Evolutionary conservation across 2,113 vertebrate species (phyloP), one percentile per base, ranked within the genome.

Genomic region (Emberiza fucata): DNA sequence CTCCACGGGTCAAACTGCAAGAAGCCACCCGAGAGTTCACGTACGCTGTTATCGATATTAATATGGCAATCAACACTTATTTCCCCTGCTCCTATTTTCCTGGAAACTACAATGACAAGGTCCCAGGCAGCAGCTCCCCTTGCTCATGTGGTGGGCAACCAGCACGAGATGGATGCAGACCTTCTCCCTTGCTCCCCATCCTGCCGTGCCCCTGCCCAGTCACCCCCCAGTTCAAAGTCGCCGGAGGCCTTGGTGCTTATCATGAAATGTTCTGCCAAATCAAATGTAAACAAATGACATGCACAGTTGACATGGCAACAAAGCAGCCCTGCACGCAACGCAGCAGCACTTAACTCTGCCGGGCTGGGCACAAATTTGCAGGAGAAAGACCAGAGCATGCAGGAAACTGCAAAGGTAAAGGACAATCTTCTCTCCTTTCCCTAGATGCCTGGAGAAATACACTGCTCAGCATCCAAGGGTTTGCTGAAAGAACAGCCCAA

Each of bases 211-310:
- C 91, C 89, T 63, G 64, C 84, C 72, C 66, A 59, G 68, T 45
- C 91, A 79, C 20, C 92, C 87, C 77, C 66, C 65, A 68, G 90
- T 94, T 94, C 96, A 97, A 95, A 97, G 92, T 94, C 50, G n/a
- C 94, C 65, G 9, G 95, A 97, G 97, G 95, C 96, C 96, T 97
- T 95, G 95, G 93, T 93, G 96, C 96, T 97, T 97, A 97, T 97
- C 97, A 82, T 94, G 89, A 95, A 97, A 96, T 94, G 89, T 97
- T 95, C 95, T 97, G 96, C 95, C 96, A 97, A 96, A 96, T 97
- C 95, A 96, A 96, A 97, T 94, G 96, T 97, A 97, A 97, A 97
- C 96, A 97, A 97, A 97, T 97, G 94, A 97, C 97, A 97, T 97
- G 96, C 97, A 97, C 93, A 95, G 97, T 97, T 97, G 96, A 97